Conservation (phyloP, 2,888 invertebrate genomes). For the Dolichomitus sp. region DNA sequence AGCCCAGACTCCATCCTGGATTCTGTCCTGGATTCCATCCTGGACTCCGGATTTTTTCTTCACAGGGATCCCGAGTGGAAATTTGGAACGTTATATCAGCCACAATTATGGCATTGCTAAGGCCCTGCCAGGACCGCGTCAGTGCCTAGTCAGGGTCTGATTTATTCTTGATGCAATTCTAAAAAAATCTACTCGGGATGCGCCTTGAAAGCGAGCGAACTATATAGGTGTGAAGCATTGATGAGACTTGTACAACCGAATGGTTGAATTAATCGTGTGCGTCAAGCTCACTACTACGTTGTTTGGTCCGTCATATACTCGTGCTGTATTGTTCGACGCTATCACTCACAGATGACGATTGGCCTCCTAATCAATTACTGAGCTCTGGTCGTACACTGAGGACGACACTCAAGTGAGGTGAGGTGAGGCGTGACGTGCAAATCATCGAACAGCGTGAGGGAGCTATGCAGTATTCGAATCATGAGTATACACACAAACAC, state of each 20-base stretch:
- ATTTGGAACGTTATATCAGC: too few species aligned
- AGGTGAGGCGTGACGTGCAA: not conserved
- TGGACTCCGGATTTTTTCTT: too few species aligned
- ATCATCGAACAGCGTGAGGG: not conserved
- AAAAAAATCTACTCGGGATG: not conserved
- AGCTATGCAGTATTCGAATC: not conserved
- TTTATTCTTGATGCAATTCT: too few species aligned
- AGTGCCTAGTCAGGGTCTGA: too few species aligned
- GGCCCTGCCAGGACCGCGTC: too few species aligned
- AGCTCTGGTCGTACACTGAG: not conserved
- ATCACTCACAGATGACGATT: constrained; percentile 43
- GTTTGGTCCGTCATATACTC: constrained; percentile 14
- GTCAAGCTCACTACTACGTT: not conserved
- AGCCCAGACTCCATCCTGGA: too few species aligned
- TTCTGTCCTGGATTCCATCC: too few species aligned
- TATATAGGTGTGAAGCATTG: not conserved
- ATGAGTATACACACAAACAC: not conserved
- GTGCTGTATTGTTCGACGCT: constrained; percentile 44
- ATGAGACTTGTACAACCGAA: not conserved
- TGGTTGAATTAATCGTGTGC: not conserved
- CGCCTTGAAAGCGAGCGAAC: too few species aligned
- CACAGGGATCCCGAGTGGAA: too few species aligned
- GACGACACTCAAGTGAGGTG: not conserved
- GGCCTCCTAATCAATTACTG: constrained; percentile 53
- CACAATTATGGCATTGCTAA: too few species aligned